Evolutionary conservation across 1,140 invertebrate species (phyloP).

Genomic region (Oreohelix idahoensis): DNA sequence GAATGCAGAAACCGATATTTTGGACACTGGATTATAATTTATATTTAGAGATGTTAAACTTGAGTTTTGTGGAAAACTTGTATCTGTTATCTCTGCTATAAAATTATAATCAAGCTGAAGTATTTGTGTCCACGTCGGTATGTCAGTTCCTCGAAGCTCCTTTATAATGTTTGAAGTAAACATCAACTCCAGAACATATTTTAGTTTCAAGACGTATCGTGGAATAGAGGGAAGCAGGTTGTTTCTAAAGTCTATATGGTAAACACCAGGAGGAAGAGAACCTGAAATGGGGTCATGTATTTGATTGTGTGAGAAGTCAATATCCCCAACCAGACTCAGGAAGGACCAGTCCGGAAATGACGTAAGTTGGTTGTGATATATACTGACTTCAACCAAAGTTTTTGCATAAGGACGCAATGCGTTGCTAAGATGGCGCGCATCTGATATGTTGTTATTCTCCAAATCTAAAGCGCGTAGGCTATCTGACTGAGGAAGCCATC

Average conservation of each 20-base stretch:
- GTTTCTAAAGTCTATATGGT: not conserved
- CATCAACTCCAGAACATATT: not conserved
- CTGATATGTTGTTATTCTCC: not conserved
- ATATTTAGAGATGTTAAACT: too few relatives aligned
- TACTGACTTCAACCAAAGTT: not conserved
- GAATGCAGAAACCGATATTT: too few relatives aligned
- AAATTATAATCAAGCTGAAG: not conserved
- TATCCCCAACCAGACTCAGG: not conserved
- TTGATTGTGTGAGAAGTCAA: not conserved
- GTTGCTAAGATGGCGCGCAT: not conserved
- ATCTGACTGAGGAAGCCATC: not conserved
- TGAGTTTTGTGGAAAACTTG: not conserved
- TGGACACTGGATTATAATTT: too few relatives aligned
- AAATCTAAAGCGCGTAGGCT: not conserved
- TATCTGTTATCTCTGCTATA: not conserved
- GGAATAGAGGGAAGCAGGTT: not conserved
- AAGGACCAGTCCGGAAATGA: not conserved
- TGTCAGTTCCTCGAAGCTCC: not conserved
- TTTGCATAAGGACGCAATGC: not conserved
- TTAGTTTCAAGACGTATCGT: not conserved
- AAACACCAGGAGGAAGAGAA: not conserved
- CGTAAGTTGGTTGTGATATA: not conserved
- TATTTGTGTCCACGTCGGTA: not conserved
- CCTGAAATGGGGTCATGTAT: not conserved
- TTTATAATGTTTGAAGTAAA: not conserved